Conservation (phyloP, 2,797 vertebrate species). For the Helicolenus hilgendorfi region DNA sequence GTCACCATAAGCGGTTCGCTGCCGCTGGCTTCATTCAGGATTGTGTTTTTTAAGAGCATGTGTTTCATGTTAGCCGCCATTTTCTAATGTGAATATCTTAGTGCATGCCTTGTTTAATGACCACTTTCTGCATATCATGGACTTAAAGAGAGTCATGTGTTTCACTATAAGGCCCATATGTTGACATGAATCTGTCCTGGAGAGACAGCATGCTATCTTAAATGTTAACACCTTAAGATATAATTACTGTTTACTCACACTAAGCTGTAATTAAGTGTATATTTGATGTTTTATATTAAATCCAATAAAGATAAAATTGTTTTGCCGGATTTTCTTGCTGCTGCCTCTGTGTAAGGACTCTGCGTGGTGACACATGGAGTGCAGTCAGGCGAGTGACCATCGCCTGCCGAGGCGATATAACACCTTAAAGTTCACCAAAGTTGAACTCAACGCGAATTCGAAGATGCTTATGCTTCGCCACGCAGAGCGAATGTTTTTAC, state of each 20-base stretch:
- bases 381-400: not conserved
- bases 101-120: slow-evolving; percentile 80
- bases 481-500: not conserved
- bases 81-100: slow-evolving; percentile 63
- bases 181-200: slow-evolving; percentile 12
- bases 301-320: slow-evolving; percentile 53
- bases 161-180: not conserved
- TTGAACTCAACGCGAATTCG: not conserved
- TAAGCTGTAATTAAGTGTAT: slow-evolving; percentile 70
- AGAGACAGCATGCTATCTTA: slow-evolving; percentile 19
- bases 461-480: not conserved
- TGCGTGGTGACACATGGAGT: not conserved
- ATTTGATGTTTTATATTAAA: slow-evolving; percentile 74
- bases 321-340: slow-evolving; percentile 5
- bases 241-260: slow-evolving; percentile 46
- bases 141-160: slow-evolving; percentile 47
- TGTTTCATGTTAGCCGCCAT: slow-evolving; percentile 80
- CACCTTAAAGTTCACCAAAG: not conserved
- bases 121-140: slow-evolving; percentile 54
- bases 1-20: slow-evolving; percentile 2
- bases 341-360: not conserved
- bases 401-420: not conserved
- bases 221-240: slow-evolving; percentile 25
- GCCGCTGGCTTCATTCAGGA: slow-evolving; percentile 57
- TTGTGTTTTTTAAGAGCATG: slow-evolving; percentile 58